A percentile compares a stretch with the other conserved stretches of the same genome.
These are phyloP conservation scores for Psammodynastes pulverulentus DNA, from an alignment of 2,113 vertebrate species.

Conservation along the genomic window DNA sequence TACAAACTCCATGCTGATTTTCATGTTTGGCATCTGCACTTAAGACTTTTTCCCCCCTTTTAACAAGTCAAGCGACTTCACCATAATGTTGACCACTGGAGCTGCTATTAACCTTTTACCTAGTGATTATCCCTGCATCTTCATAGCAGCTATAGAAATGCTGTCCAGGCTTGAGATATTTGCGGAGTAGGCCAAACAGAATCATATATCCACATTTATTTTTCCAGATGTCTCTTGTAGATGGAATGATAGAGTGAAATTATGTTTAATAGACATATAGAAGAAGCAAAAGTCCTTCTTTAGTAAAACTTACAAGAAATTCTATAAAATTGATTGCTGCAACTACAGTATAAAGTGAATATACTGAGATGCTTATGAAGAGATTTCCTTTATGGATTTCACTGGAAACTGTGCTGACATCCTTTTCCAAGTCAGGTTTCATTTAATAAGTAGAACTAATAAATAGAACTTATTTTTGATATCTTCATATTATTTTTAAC, in stretches of 20 bases:
- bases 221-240: neutral
- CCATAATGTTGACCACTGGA: slow-evolving; percentile 26
- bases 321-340: neutral
- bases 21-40: neutral
- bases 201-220: slow-evolving; percentile 5
- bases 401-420: neutral
- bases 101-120: slow-evolving; percentile 55
- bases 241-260: neutral
- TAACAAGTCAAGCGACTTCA: neutral
- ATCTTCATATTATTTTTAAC: slow-evolving; percentile 25
- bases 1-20: neutral
- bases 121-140: slow-evolving; percentile 46
- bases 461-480: slow-evolving; percentile 18
- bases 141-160: slow-evolving; percentile 14
- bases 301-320: neutral
- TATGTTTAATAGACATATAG: neutral
- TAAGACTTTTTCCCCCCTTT: neutral
- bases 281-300: neutral
- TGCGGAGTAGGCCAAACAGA: neutral
- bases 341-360: neutral
- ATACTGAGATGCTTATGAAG: neutral
- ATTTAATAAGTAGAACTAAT: neutral
- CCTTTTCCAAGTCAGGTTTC: neutral
- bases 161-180: neutral
- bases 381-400: neutral